Conservation (phyloP, 1,140 invertebrate genomes). For the Lepidurus arcticus region DNA sequence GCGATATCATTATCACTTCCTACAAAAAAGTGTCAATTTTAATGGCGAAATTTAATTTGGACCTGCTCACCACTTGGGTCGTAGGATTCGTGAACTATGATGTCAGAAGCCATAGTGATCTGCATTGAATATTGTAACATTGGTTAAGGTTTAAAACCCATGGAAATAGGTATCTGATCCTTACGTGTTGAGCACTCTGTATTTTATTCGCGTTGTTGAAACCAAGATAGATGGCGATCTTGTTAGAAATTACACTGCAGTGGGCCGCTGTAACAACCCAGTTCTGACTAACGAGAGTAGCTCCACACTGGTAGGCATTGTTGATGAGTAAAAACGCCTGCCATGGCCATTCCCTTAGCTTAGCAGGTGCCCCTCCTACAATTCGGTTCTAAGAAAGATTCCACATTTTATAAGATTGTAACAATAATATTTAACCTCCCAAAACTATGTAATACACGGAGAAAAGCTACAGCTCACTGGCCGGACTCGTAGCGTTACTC, state of each 20-base stretch:
- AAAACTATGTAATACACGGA: background rate
- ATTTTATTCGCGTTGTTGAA: background rate
- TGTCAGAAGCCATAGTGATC: background rate
- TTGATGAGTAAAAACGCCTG: slow-evolving; percentile 29
- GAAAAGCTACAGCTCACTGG: no score
- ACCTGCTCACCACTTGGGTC: background rate
- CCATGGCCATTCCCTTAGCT: slow-evolving; percentile 32
- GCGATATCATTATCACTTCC: slow-evolving; percentile 33
- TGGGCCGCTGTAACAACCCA: slow-evolving; percentile 49
- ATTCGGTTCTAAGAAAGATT: slow-evolving; percentile 27
- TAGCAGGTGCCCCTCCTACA: slow-evolving; percentile 25
- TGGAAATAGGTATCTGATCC: background rate
- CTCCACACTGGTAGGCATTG: slow-evolving; percentile 44
- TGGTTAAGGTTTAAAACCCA: background rate
- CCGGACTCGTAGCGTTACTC: no score
- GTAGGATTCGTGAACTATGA: background rate
- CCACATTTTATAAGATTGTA: background rate
- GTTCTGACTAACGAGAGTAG: slow-evolving; percentile 44
- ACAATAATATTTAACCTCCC: background rate
- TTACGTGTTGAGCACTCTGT: background rate
- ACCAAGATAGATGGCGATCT: background rate
- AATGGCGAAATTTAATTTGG: background rate
- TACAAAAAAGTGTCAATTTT: background rate
- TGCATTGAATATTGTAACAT: background rate
- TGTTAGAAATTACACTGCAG: slow-evolving; percentile 37